Evolutionary conservation across 2,888 invertebrate species (phyloP).

Genomic region (Criorhina ranunculi): DNA sequence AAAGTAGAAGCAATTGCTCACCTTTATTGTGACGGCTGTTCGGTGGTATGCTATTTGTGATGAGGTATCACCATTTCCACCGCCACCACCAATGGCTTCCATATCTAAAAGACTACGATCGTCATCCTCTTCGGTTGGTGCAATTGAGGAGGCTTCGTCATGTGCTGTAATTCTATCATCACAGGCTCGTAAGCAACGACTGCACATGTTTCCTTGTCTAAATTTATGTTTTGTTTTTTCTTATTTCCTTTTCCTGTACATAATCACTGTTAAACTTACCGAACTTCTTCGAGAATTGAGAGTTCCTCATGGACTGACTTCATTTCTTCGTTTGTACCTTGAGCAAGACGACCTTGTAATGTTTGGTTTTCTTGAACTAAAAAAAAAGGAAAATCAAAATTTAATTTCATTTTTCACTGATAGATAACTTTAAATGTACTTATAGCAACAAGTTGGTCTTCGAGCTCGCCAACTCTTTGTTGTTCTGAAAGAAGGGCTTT

Average conservation of each 20-base stretch:
- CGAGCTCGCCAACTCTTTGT: constrained; percentile 89
- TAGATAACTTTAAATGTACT: constrained; percentile 78
- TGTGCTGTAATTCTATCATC: constrained; percentile 85
- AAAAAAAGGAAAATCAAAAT: background rate
- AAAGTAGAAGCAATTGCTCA: constrained; percentile 84
- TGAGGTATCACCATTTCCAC: constrained; percentile 76
- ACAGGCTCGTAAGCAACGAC: constrained; percentile 90
- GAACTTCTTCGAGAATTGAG: constrained; percentile 93
- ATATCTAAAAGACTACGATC: constrained; percentile 86
- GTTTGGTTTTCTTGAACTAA: constrained; percentile 84
- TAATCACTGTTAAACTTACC: constrained; percentile 85
- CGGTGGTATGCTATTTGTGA: constrained; percentile 79
- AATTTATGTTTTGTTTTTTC: background rate
- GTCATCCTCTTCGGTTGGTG: constrained; percentile 90
- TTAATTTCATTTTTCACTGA: background rate
- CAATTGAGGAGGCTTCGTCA: constrained; percentile 86
- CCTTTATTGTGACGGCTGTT: constrained; percentile 86
- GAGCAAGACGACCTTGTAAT: constrained; percentile 82
- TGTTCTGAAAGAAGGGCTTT: constrained; percentile 90
- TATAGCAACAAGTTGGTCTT: constrained; percentile 89
- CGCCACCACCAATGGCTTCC: constrained; percentile 82
- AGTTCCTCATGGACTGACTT: constrained; percentile 91
- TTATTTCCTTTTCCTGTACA: background rate
- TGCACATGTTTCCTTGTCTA: constrained; percentile 93
- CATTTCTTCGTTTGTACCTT: constrained; percentile 89